Conservation (phyloP, 1,140 invertebrate genomes). For the Sycobia sp. region DNA sequence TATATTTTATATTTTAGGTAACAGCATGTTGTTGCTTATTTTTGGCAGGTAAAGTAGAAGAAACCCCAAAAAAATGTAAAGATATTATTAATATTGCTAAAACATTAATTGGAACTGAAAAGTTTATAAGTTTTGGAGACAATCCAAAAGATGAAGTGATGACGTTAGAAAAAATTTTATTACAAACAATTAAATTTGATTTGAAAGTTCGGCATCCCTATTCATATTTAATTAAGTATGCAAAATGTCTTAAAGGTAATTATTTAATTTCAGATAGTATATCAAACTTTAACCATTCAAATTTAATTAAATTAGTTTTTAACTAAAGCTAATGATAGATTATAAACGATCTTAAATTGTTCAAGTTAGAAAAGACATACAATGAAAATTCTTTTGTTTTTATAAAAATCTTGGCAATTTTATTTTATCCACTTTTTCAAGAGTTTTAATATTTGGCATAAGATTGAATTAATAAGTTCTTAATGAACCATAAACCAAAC, state of each 20-base stretch:
- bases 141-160: slow-evolving; percentile 96
- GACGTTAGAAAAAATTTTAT: slow-evolving; percentile 91
- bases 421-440: no score
- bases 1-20: slow-evolving; percentile 63
- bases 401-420: no score
- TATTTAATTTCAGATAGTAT: not conserved
- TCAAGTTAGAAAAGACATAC: no score
- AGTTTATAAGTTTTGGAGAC: slow-evolving; percentile 87
- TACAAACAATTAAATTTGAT: slow-evolving; percentile 99
- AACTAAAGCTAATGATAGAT: no score
- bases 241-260: slow-evolving; percentile 87
- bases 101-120: slow-evolving; percentile 76
- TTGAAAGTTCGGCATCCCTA: slow-evolving; percentile 98
- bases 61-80: slow-evolving; percentile 99
- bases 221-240: slow-evolving; percentile 90
- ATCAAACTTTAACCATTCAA: no score
- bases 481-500: no score
- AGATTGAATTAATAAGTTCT: no score
- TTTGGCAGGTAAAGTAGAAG: slow-evolving; percentile 97
- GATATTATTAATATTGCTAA: slow-evolving; percentile 94
- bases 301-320: no score
- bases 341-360: no score
- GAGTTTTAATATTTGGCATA: no score
- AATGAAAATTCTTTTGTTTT: no score
- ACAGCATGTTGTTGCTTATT: slow-evolving; percentile 97